A percentile compares a stretch with the other conserved stretches of the same genome.
These are phyloP conservation scores for Desmodus rotundus DNA, from an alignment of 2,113 vertebrate genomes.

Conservation along the genomic window DNA sequence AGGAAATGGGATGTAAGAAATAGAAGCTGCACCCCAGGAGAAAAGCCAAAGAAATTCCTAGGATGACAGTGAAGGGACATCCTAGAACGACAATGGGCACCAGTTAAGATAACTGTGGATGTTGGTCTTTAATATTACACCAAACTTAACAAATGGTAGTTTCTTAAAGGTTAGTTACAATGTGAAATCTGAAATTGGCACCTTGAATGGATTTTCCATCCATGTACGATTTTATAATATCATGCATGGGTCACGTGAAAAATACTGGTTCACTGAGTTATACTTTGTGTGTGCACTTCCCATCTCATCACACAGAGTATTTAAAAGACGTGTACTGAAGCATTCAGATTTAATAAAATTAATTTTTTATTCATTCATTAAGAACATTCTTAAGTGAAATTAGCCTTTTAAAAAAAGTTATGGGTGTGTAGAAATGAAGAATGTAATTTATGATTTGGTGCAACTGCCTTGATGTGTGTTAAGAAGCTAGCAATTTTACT, in stretches of 20 bases:
- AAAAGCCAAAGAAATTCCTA: conserved; percentile 9
- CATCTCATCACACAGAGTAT: conserved; percentile 28
- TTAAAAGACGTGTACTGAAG: background rate
- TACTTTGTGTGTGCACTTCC: background rate
- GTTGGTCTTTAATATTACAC: background rate
- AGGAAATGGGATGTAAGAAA: background rate
- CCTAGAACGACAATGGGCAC: background rate
- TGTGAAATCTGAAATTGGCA: background rate
- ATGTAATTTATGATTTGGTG: background rate
- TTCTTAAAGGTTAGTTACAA: conserved; percentile 14
- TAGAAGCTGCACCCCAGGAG: background rate
- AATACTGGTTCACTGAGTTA: background rate
- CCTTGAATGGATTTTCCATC: conserved; percentile 9
- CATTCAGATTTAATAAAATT: conserved; percentile 31
- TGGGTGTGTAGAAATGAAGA: background rate
- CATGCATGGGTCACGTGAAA: background rate
- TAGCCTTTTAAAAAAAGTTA: background rate
- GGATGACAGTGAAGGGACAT: background rate
- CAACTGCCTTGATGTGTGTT: conserved; percentile 17
- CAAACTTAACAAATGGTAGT: background rate
- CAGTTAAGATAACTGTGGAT: background rate
- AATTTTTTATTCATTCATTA: conserved; percentile 20
- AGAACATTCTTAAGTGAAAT: conserved; percentile 15
- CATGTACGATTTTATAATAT: conserved; percentile 13
- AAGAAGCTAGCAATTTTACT: conserved; percentile 16